A percentile compares a stretch with the other conserved stretches of the same genome.
These are phyloP conservation scores for Torymus tubicola DNA, from an alignment of 2,888 invertebrate species.

Conservation along the genomic window DNA sequence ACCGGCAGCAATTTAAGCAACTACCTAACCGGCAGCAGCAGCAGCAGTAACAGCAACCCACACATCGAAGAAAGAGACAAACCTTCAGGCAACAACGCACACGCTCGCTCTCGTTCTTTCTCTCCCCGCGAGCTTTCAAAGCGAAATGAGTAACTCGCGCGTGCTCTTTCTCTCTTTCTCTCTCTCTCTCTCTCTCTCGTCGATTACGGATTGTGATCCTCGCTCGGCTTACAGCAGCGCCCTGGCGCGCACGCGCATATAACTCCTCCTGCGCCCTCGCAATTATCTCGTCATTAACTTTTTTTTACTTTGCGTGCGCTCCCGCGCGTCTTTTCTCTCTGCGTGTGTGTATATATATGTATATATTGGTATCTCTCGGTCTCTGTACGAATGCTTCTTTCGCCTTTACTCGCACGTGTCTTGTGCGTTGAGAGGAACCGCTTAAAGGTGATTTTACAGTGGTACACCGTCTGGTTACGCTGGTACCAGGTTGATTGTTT, in stretches of 20 bases:
- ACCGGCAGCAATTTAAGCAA: too few relatives aligned
- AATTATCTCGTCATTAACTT: constrained; percentile 62
- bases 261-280: constrained; percentile 47
- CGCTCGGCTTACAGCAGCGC: background rate
- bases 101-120: constrained; percentile 6
- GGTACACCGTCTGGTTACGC: background rate
- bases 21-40: too few relatives aligned
- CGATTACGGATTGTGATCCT: constrained; percentile 51
- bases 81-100: background rate
- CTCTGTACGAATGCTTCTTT: constrained; percentile 17
- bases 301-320: constrained; percentile 24
- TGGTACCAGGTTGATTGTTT: background rate
- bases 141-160: too few relatives aligned
- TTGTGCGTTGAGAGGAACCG: background rate
- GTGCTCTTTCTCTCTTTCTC: background rate
- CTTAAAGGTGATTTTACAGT: constrained; percentile 37
- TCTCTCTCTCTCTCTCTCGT: constrained; percentile 8
- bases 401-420: background rate
- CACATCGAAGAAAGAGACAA: constrained; percentile 11
- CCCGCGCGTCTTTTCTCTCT: background rate
- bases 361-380: constrained; percentile 12
- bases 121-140: background rate
- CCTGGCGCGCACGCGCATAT: constrained; percentile 13
- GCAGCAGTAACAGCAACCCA: too few relatives aligned
- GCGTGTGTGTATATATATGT: background rate